A percentile compares a stretch with the other conserved stretches of the same genome.
phyloP scores from a whole-genome alignment of 2,113 vertebrate genomes.

The Cygnus buccinator region DNA sequence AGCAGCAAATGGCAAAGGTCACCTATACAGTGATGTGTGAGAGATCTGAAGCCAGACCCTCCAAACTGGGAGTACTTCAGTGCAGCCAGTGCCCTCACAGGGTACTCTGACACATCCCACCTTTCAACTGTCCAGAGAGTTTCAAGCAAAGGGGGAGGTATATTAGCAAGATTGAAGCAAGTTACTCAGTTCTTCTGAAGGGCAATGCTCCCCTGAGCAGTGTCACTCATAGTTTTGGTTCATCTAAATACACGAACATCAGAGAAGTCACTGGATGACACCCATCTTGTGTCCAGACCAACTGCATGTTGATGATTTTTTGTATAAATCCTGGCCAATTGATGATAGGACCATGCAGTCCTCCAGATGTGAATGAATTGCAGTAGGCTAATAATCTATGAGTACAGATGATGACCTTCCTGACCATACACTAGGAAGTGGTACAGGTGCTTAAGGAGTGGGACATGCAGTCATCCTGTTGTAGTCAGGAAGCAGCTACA shows the following conservation, averaged over 20 bases:
- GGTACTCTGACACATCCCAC: background rate
- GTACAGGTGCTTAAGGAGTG: background rate
- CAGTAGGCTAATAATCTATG: background rate
- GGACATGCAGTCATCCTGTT: background rate
- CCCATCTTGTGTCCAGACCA: background rate
- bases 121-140: background rate
- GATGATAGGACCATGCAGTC: background rate
- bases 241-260: background rate
- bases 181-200: background rate
- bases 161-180: background rate
- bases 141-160: background rate
- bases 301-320: background rate
- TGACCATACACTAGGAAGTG: background rate
- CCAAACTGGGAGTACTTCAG: background rate
- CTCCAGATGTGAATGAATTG: background rate
- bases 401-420: background rate
- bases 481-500: background rate
- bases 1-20: constrained; percentile 1
- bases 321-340: background rate
- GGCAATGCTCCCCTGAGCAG: background rate
- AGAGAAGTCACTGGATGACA: background rate
- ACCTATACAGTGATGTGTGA: background rate
- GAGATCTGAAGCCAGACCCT: background rate
- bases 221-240: background rate
- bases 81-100: background rate